These are phyloP conservation scores for Eriosoma lanigerum DNA, from an alignment of 1,140 invertebrate species.

Conservation along the genomic window DNA sequence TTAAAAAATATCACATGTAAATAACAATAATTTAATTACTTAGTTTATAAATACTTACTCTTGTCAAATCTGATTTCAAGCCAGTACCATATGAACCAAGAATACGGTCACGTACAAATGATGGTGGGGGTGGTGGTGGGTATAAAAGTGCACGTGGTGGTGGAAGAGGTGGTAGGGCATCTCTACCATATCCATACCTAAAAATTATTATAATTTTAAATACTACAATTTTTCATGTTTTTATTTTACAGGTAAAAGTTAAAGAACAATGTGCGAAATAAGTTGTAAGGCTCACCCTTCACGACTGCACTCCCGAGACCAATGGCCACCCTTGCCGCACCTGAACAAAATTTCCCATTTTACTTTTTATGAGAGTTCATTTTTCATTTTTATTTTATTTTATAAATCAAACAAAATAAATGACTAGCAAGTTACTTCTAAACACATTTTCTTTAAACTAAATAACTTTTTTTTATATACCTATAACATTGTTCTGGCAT, in stretches of 20 bases:
- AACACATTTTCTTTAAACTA: constrained; percentile 47
- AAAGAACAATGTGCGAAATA: constrained; percentile 56
- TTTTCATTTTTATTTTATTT: constrained; percentile 12
- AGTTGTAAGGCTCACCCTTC: constrained; percentile 57
- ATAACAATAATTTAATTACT: not conserved
- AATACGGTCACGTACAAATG: constrained; percentile 81
- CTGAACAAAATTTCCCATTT: constrained; percentile 57
- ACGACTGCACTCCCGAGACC: constrained; percentile 88
- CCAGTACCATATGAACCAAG: constrained; percentile 64
- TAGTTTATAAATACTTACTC: not conserved
- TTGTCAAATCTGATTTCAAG: constrained; percentile 35
- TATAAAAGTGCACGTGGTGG: constrained; percentile 62
- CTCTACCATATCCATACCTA: constrained; percentile 41
- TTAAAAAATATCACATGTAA: too few relatives aligned
- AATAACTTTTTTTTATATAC: constrained; percentile 49
- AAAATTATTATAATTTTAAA: constrained; percentile 22
- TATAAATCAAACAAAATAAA: constrained; percentile 34
- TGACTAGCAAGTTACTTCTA: constrained; percentile 50
- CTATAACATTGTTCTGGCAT: constrained; percentile 90
- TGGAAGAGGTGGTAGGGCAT: constrained; percentile 27
- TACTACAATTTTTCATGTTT: constrained; percentile 11
- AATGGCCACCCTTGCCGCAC: constrained; percentile 89
- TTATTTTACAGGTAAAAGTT: not conserved
- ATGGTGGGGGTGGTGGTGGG: constrained; percentile 76
- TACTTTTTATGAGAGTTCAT: constrained; percentile 35